phyloP scores from a whole-genome alignment of 1,140 invertebrate genomes.

The Pogonognathellus flavescens region DNA sequence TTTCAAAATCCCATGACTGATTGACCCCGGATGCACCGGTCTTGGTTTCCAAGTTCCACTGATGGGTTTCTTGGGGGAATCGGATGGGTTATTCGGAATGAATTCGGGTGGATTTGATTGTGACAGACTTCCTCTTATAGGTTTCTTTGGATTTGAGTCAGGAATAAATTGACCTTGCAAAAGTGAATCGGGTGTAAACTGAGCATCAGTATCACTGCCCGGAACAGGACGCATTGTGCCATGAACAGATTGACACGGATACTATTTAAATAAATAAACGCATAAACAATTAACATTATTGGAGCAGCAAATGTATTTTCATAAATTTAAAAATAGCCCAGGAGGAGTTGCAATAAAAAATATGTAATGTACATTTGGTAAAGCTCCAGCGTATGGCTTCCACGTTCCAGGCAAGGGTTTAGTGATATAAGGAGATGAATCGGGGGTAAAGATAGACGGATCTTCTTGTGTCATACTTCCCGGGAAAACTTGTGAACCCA shows the following conservation, averaged over 20 bases:
- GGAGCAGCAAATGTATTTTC: too few relatives aligned
- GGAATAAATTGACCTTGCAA: background rate
- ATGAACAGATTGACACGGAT: background rate
- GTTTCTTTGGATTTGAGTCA: background rate
- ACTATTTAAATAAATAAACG: too few relatives aligned
- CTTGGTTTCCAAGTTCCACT: background rate
- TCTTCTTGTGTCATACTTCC: background rate
- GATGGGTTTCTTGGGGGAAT: background rate
- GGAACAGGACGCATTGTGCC: background rate
- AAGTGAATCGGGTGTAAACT: background rate
- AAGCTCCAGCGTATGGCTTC: background rate
- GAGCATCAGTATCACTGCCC: background rate
- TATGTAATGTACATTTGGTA: background rate
- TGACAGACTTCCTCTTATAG: background rate
- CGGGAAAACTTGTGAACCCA: background rate
- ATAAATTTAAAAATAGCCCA: too few relatives aligned
- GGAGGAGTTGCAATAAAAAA: too few relatives aligned
- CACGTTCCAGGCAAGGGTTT: background rate
- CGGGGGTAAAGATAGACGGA: background rate
- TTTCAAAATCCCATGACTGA: background rate
- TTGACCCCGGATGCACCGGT: background rate
- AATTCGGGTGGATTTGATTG: background rate
- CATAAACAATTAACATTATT: too few relatives aligned
- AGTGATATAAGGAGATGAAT: background rate
- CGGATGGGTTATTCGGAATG: background rate